Percentiles rank a stretch among this genome's conserved stretches.
Conservation (phyloP, 2,113 vertebrate genomes). For the Asarcornis scutulata region DNA sequence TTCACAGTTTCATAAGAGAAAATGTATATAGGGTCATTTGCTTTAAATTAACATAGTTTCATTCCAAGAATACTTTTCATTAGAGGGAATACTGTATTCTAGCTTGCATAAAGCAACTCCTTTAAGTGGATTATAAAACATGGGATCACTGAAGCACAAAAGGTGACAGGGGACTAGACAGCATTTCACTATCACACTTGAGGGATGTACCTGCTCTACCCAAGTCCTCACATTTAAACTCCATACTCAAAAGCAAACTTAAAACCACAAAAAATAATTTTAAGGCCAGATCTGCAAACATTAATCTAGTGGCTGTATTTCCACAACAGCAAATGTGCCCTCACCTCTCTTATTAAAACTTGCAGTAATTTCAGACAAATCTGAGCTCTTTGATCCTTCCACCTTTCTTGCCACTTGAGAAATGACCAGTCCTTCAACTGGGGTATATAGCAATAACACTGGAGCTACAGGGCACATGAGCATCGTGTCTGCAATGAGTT, state of each 20-base stretch:
- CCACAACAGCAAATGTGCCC: background rate
- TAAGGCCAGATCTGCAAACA: background rate
- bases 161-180: background rate
- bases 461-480: rapidly evolving
- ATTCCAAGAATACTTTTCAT: background rate
- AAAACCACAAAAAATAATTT: background rate
- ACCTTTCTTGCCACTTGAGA: background rate
- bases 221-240: background rate
- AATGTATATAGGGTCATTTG: background rate
- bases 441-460: background rate
- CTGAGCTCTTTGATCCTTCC: background rate
- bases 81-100: background rate
- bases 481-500: background rate
- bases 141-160: background rate
- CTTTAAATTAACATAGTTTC: background rate
- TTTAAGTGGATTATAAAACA: background rate
- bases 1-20: background rate
- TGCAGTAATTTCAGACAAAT: background rate
- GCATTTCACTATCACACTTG: background rate
- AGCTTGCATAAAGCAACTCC: background rate
- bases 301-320: background rate
- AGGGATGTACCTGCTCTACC: background rate
- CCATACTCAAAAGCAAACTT: background rate
- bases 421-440: background rate
- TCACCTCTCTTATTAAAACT: background rate